Conservation (phyloP, 2,113 vertebrate genomes). For the Coturnix japonica region DNA sequence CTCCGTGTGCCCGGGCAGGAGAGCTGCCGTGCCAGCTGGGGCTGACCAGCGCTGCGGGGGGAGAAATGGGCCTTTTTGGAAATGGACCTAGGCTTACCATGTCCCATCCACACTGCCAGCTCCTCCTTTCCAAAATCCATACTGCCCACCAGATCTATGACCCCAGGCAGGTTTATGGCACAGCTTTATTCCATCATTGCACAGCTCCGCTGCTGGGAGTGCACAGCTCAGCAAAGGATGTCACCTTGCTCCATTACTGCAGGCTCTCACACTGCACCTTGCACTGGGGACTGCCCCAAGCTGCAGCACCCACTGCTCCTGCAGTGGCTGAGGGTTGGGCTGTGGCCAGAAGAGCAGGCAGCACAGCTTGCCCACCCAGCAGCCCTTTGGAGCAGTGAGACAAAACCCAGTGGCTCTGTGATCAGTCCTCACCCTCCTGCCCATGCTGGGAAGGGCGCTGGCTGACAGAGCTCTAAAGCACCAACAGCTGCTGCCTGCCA, state of each 20-base stretch:
- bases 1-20: too few species aligned
- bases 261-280: background rate
- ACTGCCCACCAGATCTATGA: background rate
- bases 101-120: background rate
- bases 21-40: too few species aligned
- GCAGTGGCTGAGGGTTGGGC: background rate
- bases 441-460: background rate
- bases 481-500: background rate
- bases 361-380: background rate
- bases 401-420: background rate
- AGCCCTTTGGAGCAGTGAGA: background rate
- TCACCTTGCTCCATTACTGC: background rate
- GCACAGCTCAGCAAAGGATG: background rate
- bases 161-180: background rate
- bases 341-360: background rate
- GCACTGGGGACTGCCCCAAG: background rate
- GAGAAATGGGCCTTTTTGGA: too few species aligned
- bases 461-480: background rate
- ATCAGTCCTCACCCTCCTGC: background rate
- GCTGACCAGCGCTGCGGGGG: too few species aligned
- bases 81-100: background rate
- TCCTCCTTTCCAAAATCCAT: background rate
- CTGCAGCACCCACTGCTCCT: background rate
- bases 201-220: background rate
- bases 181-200: background rate